Evolutionary conservation across 2,888 invertebrate genomes (phyloP).

Genomic region (Micoletzkya japonica): DNA sequence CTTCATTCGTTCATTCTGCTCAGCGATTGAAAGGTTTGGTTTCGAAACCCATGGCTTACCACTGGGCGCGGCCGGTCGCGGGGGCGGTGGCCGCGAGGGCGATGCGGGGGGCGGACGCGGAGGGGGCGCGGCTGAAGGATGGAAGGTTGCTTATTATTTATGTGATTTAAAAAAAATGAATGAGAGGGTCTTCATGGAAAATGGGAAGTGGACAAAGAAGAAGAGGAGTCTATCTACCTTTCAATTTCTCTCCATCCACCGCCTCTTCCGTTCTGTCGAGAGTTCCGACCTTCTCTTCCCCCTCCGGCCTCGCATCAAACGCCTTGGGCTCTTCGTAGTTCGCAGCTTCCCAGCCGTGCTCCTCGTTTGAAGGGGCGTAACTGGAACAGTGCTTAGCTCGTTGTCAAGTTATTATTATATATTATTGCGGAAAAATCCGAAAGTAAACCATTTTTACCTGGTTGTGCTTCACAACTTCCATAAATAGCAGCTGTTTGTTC

Average conservation of each 20-base stretch:
- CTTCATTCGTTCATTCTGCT: background rate
- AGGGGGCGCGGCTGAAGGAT: background rate
- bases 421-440: background rate
- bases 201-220: too few relatives aligned
- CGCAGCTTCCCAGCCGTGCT: slow-evolving; percentile 4
- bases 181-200: too few relatives aligned
- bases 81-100: slow-evolving; percentile 2
- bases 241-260: background rate
- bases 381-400: background rate
- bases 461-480: too few relatives aligned
- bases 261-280: background rate
- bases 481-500: too few relatives aligned
- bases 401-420: background rate
- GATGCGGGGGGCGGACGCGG: slow-evolving; percentile 21
- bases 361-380: background rate
- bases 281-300: background rate
- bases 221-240: too few relatives aligned
- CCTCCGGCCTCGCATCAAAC: slow-evolving; percentile 2
- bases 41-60: background rate
- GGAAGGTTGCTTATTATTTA: background rate
- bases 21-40: background rate
- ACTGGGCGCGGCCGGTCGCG: slow-evolving; percentile 7
- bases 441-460: too few relatives aligned
- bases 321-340: background rate
- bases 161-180: too few relatives aligned